Conservation (phyloP, 2,888 invertebrate species). For the Cepaea hortensis region DNA sequence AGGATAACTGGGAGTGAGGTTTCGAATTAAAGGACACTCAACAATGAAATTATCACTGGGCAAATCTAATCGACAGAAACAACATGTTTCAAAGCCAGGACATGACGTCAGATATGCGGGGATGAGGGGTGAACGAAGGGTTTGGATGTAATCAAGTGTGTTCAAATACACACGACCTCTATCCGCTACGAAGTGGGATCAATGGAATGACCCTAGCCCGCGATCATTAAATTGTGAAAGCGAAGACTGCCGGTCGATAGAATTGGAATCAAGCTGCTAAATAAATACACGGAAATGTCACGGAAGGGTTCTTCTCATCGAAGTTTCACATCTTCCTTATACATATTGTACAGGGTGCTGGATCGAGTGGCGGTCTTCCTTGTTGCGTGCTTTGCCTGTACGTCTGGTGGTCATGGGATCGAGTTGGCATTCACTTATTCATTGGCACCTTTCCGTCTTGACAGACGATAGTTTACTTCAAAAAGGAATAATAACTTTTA, state of each 20-base stretch:
- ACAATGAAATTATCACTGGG: neutral
- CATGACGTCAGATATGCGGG: neutral
- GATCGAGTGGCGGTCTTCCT: too few relatives aligned
- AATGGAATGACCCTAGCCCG: slow-evolving; percentile 8
- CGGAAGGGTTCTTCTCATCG: too few relatives aligned
- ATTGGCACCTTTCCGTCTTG: too few relatives aligned
- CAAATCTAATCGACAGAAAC: neutral
- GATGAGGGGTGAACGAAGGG: neutral
- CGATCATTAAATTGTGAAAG: slow-evolving; percentile 17
- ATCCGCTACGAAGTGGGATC: neutral
- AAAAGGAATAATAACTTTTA: too few relatives aligned
- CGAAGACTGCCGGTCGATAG: slow-evolving; percentile 8
- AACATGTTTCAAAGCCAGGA: neutral
- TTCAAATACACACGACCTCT: slow-evolving; percentile 3
- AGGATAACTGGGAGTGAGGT: too few relatives aligned
- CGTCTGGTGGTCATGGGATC: too few relatives aligned
- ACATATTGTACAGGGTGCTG: too few relatives aligned
- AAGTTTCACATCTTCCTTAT: too few relatives aligned
- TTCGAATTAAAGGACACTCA: neutral
- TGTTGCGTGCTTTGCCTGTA: too few relatives aligned
- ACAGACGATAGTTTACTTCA: too few relatives aligned
- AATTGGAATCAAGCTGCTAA: neutral
- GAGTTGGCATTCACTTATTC: too few relatives aligned
- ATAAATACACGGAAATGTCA: neutral
- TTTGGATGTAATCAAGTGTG: slow-evolving; percentile 24